These are phyloP conservation scores for Mylabris phalerata DNA, from an alignment of 1,140 invertebrate genomes.

Conservation along the genomic window DNA sequence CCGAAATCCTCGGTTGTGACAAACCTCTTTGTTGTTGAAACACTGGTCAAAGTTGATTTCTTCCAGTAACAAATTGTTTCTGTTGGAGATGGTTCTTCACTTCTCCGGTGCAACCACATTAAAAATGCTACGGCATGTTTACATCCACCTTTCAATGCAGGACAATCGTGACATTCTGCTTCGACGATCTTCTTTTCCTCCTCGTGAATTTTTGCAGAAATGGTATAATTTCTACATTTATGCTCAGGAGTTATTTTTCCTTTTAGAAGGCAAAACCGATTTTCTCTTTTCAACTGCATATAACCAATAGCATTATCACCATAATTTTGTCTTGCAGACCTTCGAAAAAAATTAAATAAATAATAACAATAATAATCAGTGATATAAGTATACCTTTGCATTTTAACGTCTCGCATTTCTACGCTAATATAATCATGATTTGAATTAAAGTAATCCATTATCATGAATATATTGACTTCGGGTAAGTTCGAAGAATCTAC, in stretches of 20 bases:
- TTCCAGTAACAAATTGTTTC: constrained; percentile 35
- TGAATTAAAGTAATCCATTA: constrained; percentile 5
- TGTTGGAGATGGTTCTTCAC: constrained; percentile 35
- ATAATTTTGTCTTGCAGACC: constrained; percentile 18
- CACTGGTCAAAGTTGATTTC: constrained; percentile 29
- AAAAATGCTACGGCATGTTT: constrained; percentile 37
- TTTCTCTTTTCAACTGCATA: constrained; percentile 23
- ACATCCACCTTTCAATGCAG: constrained; percentile 22
- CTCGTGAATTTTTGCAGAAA: constrained; percentile 18
- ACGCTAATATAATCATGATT: constrained; percentile 4
- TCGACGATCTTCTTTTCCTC: constrained; percentile 15
- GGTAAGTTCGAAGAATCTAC: constrained; percentile 9
- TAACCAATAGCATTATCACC: constrained; percentile 32
- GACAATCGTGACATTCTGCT: constrained; percentile 24
- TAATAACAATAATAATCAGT: background rate
- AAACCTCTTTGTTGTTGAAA: constrained; percentile 24
- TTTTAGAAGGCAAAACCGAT: constrained; percentile 25
- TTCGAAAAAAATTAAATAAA: constrained; percentile 8
- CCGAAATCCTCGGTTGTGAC: constrained; percentile 19
- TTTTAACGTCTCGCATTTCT: constrained; percentile 6
- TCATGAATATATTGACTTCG: constrained; percentile 3
- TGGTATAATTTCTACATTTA: constrained; percentile 17
- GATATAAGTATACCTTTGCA: background rate
- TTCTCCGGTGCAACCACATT: constrained; percentile 36
- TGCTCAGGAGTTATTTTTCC: constrained; percentile 25